Evolutionary conservation across 2,888 invertebrate genomes (phyloP).

Genomic region (Tachina lurida): DNA sequence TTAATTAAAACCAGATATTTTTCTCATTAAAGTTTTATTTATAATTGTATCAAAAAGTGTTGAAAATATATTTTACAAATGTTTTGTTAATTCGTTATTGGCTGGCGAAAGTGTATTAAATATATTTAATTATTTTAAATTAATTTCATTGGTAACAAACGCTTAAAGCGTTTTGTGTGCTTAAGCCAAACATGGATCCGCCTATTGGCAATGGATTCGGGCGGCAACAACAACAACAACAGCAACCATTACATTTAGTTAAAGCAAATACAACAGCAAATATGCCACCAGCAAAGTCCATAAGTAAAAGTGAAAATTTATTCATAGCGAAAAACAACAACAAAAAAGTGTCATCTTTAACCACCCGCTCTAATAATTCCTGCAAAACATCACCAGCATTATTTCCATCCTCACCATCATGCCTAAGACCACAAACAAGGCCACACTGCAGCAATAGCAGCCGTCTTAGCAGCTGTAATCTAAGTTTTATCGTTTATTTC

Average conservation of each 20-base stretch:
- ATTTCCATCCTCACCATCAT: constrained; percentile 13
- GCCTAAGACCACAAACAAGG: constrained; percentile 34
- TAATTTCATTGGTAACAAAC: constrained; percentile 13
- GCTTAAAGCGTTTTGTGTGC: constrained; percentile 50
- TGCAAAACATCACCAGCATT: constrained; percentile 41
- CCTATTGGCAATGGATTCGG: constrained; percentile 81
- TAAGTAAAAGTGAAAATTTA: constrained; percentile 72
- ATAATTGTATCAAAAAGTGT: constrained; percentile 16
- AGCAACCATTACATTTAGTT: constrained; percentile 60
- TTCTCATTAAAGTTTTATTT: constrained; percentile 13
- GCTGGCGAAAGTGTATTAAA: neutral
- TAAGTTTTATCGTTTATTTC: constrained; percentile 77
- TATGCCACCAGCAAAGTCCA: constrained; percentile 68
- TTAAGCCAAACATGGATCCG: constrained; percentile 78
- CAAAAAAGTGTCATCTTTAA: constrained; percentile 65
- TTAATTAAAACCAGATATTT: constrained; percentile 16
- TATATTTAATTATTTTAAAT: neutral
- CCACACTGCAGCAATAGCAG: constrained; percentile 18
- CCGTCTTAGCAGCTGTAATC: constrained; percentile 68
- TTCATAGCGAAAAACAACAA: constrained; percentile 71
- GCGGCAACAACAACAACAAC: constrained; percentile 75
- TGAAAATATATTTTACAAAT: constrained; percentile 8
- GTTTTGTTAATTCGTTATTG: constrained; percentile 8
- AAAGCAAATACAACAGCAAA: constrained; percentile 30
- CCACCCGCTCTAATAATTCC: constrained; percentile 50